These are phyloP conservation scores for Polypterus bichir DNA, from an alignment of 2,113 vertebrate genomes.

Conservation along the genomic window DNA sequence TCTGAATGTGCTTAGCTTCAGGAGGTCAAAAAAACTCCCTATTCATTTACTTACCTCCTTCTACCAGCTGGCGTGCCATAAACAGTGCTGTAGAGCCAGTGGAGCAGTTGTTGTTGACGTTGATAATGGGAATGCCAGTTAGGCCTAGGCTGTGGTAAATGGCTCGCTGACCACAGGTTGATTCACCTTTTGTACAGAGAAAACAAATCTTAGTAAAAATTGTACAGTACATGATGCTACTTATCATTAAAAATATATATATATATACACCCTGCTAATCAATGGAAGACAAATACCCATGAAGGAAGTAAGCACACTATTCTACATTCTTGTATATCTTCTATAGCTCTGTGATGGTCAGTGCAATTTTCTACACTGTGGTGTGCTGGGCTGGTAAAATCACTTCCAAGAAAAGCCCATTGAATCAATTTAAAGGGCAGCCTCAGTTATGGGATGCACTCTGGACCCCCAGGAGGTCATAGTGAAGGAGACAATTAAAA, in stretches of 20 bases:
- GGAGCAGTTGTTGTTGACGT: conserved; percentile 94
- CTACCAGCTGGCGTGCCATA: conserved; percentile 70
- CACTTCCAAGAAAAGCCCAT: too few species aligned
- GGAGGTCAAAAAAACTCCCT: neutral
- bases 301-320: too few species aligned
- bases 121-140: conserved; percentile 87
- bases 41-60: conserved; percentile 65
- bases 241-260: neutral
- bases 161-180: conserved; percentile 79
- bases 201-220: neutral
- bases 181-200: conserved; percentile 58
- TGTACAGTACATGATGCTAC: neutral
- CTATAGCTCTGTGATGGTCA: too few species aligned
- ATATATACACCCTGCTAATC: neutral
- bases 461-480: too few species aligned
- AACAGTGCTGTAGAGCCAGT: conserved; percentile 89
- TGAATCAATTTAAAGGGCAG: too few species aligned
- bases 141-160: conserved; percentile 86
- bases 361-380: too few species aligned
- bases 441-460: too few species aligned
- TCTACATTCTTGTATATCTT: too few species aligned
- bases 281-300: neutral
- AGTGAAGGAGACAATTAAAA: too few species aligned
- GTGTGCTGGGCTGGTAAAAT: too few species aligned
- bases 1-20: too few species aligned